phyloP scores from a whole-genome alignment of 2,797 vertebrate genomes.

The Coracias cyanogaster region DNA sequence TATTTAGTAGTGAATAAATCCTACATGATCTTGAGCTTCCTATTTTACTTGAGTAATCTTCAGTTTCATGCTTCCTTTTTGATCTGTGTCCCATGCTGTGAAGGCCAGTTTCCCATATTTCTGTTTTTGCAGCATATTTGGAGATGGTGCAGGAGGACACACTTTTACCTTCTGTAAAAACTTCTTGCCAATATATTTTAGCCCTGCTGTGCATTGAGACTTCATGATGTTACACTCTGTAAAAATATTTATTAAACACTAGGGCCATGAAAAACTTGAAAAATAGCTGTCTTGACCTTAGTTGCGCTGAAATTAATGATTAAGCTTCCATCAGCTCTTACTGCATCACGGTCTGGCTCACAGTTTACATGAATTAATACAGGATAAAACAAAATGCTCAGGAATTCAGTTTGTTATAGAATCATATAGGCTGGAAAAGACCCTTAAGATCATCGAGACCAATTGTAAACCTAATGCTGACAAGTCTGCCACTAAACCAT shows the following conservation, averaged over 20 bases:
- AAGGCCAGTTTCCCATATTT: constrained; percentile 28
- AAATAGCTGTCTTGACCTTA: background rate
- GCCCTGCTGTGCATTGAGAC: background rate
- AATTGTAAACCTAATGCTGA: accelerated
- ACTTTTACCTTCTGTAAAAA: constrained; percentile 3
- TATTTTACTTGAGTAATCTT: constrained; percentile 54
- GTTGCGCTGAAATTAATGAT: background rate
- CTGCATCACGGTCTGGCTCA: background rate
- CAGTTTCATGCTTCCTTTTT: constrained; percentile 55
- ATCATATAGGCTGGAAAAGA: background rate
- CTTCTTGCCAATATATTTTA: constrained; percentile 23
- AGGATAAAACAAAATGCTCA: background rate
- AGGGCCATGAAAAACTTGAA: background rate
- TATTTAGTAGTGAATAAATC: constrained; percentile 58
- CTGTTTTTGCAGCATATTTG: constrained; percentile 27
- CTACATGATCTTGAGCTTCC: constrained; percentile 31
- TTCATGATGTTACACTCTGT: background rate
- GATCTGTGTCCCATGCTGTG: background rate
- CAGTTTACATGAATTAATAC: background rate
- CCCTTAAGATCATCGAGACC: background rate
- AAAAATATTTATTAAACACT: constrained; percentile 5
- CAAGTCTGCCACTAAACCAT: background rate
- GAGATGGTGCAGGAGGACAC: background rate
- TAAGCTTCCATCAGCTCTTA: background rate
- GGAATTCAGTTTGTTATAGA: background rate